Evolutionary conservation across 1,140 invertebrate genomes (phyloP).

Genomic region (Sycophila sp.): DNA sequence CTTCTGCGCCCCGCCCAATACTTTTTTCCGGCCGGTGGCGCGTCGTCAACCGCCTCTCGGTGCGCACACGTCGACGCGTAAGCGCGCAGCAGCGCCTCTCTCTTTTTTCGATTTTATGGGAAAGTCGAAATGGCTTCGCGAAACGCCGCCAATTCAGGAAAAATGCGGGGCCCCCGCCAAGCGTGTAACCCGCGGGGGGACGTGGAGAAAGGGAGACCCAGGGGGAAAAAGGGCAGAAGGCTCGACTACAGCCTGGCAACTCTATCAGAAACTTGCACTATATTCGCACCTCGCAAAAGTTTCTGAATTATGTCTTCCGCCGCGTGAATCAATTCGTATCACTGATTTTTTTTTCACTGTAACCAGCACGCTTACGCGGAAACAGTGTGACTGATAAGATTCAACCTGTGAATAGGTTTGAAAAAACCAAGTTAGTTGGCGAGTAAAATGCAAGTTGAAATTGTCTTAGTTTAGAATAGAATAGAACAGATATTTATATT

Average conservation of each 20-base stretch:
- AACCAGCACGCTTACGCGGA: no score
- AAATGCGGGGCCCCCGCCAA: background rate
- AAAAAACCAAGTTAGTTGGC: no score
- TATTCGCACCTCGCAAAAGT: background rate
- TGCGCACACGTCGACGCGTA: no score
- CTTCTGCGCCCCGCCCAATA: background rate
- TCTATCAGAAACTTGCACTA: background rate
- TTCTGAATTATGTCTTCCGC: background rate
- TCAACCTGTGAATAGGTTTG: no score
- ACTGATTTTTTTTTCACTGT: no score
- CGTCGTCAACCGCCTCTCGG: background rate
- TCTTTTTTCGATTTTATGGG: conserved; percentile 26
- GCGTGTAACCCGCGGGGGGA: background rate
- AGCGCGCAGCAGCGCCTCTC: background rate
- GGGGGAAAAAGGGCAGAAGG: no score
- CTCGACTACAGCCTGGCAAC: background rate
- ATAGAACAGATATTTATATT: no score
- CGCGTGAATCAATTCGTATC: background rate
- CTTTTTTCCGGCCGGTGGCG: no score
- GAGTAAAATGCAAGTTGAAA: no score
- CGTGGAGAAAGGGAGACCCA: no score
- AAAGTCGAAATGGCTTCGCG: background rate
- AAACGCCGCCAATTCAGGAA: conserved; percentile 17
- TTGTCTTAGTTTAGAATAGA: no score
- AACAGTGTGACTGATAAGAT: no score